These are phyloP conservation scores for Allophyes oxyacanthae DNA, from an alignment of 2,888 invertebrate species.

Conservation along the genomic window DNA sequence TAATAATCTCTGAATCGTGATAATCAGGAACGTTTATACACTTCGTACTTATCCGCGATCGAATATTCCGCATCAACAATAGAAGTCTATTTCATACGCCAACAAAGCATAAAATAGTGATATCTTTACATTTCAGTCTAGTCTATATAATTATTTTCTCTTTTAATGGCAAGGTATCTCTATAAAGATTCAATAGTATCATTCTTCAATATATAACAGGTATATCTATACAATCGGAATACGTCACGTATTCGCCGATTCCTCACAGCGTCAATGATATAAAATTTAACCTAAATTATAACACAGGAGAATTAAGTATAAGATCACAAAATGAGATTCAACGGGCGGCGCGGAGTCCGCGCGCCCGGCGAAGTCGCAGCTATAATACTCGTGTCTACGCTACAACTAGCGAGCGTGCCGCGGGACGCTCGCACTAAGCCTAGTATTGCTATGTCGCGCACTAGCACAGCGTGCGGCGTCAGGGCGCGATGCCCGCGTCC, in stretches of 20 bases:
- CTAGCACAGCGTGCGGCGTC: conserved; percentile 92
- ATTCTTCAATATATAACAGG: conserved; percentile 87
- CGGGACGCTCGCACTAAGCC: conserved; percentile 85
- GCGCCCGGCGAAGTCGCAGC: conserved; percentile 87
- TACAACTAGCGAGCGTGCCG: conserved; percentile 83
- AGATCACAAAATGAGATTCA: conserved; percentile 90
- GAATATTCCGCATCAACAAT: conserved; percentile 82
- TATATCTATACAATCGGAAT: conserved; percentile 86
- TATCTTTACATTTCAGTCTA: conserved; percentile 89
- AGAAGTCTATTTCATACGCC: conserved; percentile 85
- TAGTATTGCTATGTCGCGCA: conserved; percentile 85
- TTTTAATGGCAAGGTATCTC: conserved; percentile 88
- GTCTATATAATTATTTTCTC: conserved; percentile 88
- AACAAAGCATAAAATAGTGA: conserved; percentile 89
- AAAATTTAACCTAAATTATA: conserved; percentile 90
- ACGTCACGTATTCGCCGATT: conserved; percentile 85
- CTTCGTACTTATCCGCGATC: conserved; percentile 74
- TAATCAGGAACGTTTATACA: conserved; percentile 80
- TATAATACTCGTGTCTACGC: conserved; percentile 86
- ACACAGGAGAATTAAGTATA: conserved; percentile 90
- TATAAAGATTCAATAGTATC: conserved; percentile 89
- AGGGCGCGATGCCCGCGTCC: conserved; percentile 94
- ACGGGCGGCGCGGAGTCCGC: conserved; percentile 75
- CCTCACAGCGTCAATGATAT: conserved; percentile 89
- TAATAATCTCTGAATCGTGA: conserved; percentile 76